Conservation (phyloP, 1,140 invertebrate genomes). For the Papilio helenus region DNA sequence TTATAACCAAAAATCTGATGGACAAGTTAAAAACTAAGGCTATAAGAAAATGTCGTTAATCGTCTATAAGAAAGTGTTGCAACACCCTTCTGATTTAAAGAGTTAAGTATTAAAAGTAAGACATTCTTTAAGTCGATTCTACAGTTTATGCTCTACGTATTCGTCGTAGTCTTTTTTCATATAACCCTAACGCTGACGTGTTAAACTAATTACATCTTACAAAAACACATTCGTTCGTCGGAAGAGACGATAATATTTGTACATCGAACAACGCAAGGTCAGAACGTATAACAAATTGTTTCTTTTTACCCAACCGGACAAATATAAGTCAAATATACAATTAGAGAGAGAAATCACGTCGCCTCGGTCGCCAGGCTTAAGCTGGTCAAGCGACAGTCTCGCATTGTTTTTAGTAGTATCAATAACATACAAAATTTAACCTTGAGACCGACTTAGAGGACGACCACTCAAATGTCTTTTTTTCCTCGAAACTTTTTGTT, state of each 20-base stretch:
- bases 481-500: slow-evolving; percentile 66
- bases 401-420: slow-evolving; percentile 59
- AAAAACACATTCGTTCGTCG: not conserved
- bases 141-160: not conserved
- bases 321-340: slow-evolving; percentile 58
- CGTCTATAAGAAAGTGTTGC: too few species aligned
- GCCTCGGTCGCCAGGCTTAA: slow-evolving; percentile 37
- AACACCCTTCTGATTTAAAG: too few species aligned
- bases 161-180: not conserved
- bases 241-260: not conserved
- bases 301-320: slow-evolving; percentile 44
- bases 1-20: too few species aligned
- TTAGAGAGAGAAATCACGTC: slow-evolving; percentile 55
- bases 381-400: slow-evolving; percentile 48
- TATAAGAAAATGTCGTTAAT: too few species aligned
- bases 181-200: not conserved
- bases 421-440: slow-evolving; percentile 62
- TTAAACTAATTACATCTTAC: not conserved
- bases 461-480: slow-evolving; percentile 58
- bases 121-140: too few species aligned
- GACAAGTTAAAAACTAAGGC: too few species aligned
- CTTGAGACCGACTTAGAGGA: slow-evolving; percentile 65
- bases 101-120: too few species aligned
- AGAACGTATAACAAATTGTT: slow-evolving; percentile 26
- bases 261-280: slow-evolving; percentile 27